A percentile compares a stretch with the other conserved stretches of the same genome.
phyloP scores from a whole-genome alignment of 2,113 vertebrate genomes.

The Oenanthe melanoleuca region DNA sequence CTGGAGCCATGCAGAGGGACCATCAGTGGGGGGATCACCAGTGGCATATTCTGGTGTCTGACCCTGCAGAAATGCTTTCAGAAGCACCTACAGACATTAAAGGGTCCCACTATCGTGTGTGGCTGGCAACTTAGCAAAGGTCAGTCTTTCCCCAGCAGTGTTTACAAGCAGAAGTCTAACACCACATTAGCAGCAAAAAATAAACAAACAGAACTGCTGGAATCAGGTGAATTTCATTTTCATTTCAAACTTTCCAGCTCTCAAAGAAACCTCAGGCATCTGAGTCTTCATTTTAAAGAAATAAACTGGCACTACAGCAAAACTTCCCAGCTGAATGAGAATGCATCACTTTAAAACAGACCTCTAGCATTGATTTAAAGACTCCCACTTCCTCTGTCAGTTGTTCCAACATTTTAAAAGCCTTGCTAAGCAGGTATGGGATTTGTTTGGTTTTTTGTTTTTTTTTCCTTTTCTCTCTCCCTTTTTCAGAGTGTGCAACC shows the following conservation, averaged over 20 bases:
- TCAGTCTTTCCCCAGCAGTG: not conserved
- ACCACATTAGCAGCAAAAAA: not conserved
- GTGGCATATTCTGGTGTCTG: not conserved
- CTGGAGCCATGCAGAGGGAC: not conserved
- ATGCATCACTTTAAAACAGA: not conserved
- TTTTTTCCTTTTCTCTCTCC: not conserved
- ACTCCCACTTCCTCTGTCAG: not conserved
- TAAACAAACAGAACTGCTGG: not conserved
- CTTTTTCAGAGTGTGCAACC: not conserved
- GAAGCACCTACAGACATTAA: not conserved
- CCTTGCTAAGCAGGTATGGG: not conserved
- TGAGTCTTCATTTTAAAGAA: not conserved
- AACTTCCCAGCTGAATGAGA: not conserved
- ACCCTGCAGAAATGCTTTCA: not conserved
- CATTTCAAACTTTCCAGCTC: not conserved
- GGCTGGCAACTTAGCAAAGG: not conserved
- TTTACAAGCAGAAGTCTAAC: not conserved
- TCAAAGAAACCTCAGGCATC: not conserved
- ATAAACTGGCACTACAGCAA: not conserved
- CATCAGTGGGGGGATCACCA: not conserved
- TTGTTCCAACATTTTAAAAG: not conserved
- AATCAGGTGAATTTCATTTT: not conserved
- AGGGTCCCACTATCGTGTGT: rapidly evolving
- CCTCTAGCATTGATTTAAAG: not conserved
- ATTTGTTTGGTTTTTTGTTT: not conserved